Conservation (phyloP, 2,888 invertebrate species). For the Drosophila siamana region DNA sequence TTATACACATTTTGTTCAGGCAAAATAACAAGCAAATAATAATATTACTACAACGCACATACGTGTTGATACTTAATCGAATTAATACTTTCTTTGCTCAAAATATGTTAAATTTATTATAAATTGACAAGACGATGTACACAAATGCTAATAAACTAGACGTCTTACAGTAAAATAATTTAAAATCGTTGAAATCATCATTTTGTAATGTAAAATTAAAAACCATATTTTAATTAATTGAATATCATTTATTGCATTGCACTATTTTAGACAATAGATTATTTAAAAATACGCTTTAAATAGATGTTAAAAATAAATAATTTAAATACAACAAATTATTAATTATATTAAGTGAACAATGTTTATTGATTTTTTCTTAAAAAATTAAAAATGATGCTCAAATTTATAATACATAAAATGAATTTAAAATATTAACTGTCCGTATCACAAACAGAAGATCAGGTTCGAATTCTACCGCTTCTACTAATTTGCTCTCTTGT, state of each 20-base stretch:
- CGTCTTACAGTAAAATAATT: background rate
- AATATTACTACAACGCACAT: background rate
- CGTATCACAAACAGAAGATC: slow-evolving; percentile 15
- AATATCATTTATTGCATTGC: slow-evolving; percentile 49
- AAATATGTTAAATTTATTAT: slow-evolving; percentile 15
- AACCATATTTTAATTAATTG: slow-evolving; percentile 6
- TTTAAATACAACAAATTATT: slow-evolving; percentile 33
- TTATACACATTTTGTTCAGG: too few species aligned
- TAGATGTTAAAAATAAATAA: slow-evolving; percentile 42
- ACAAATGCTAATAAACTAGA: background rate
- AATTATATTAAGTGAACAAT: slow-evolving; percentile 29
- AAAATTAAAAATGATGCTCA: slow-evolving; percentile 45
- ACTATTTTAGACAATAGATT: slow-evolving; percentile 36
- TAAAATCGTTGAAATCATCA: background rate
- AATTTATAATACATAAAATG: background rate
- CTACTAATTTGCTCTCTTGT: slow-evolving; percentile 11
- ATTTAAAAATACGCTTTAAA: slow-evolving; percentile 16
- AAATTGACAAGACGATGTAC: slow-evolving; percentile 48
- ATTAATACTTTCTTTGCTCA: slow-evolving; percentile 14
- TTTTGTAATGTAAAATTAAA: background rate
- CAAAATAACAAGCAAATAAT: too few species aligned
- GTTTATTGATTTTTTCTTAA: slow-evolving; percentile 16
- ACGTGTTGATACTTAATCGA: slow-evolving; percentile 14
- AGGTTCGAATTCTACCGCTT: slow-evolving; percentile 17
- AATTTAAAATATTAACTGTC: too few species aligned